phyloP scores from a whole-genome alignment of 2,797 vertebrate species.

The Sciurus carolinensis region DNA sequence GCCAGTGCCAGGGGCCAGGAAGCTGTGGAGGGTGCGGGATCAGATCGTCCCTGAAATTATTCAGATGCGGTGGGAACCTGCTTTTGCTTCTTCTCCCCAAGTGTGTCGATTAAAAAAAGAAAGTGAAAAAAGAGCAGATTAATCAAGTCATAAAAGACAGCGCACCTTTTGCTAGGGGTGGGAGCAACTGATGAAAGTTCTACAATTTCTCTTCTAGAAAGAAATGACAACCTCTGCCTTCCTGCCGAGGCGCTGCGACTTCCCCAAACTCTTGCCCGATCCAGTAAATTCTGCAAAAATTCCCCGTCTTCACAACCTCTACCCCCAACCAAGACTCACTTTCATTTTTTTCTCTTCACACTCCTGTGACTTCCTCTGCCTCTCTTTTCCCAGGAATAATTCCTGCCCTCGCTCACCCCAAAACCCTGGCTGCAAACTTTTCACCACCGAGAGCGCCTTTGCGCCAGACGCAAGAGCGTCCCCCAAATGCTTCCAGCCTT shows the following conservation, averaged over 20 bases:
- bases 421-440: conserved; percentile 43
- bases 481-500: not conserved
- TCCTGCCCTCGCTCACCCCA: not conserved
- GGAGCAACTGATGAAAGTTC: fast-evolving
- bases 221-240: not conserved
- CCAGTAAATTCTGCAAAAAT: not conserved
- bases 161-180: not conserved
- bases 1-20: not conserved
- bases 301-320: not conserved
- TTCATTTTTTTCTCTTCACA: not conserved
- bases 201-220: not conserved
- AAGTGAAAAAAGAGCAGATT: not conserved
- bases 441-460: not conserved
- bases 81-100: not conserved
- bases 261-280: not conserved
- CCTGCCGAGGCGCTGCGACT: not conserved
- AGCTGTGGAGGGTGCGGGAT: not conserved
- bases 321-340: not conserved
- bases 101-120: not conserved
- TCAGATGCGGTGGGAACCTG: not conserved
- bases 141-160: not conserved
- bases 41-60: not conserved
- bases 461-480: not conserved
- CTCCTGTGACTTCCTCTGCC: not conserved
- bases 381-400: not conserved